These are phyloP conservation scores for Drosophila nigricruria DNA, from an alignment of 2,888 invertebrate genomes.

Conservation along the genomic window DNA sequence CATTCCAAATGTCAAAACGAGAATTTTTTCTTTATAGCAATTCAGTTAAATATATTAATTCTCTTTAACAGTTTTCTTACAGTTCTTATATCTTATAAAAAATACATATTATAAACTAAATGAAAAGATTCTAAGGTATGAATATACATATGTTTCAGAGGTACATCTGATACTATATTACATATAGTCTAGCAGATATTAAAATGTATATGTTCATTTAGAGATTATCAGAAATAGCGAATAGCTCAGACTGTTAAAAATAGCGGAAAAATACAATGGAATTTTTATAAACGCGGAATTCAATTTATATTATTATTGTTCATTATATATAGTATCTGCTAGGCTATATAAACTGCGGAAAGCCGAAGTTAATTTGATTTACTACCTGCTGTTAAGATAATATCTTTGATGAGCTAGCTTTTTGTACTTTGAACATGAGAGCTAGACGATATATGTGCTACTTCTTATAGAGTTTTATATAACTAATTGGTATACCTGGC, in stretches of 20 bases:
- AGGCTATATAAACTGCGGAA: conserved; percentile 7
- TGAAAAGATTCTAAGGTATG: not conserved
- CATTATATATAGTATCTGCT: too few relatives aligned
- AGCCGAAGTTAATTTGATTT: not conserved
- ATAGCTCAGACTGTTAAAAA: not conserved
- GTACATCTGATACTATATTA: not conserved
- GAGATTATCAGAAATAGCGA: not conserved
- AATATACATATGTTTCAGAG: conserved; percentile 4
- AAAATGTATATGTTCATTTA: not conserved
- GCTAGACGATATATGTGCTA: conserved; percentile 23
- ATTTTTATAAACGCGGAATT: too few relatives aligned
- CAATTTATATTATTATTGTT: too few relatives aligned
- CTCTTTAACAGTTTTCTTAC: not conserved
- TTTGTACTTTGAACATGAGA: conserved; percentile 14
- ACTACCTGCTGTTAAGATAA: conserved; percentile 2
- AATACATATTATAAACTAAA: conserved; percentile 2
- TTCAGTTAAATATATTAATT: not conserved
- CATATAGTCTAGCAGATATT: conserved; percentile 11
- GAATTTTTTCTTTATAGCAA: not conserved
- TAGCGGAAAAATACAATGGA: too few relatives aligned
- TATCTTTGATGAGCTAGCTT: not conserved
- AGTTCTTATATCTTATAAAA: not conserved
- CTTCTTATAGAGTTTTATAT: conserved; percentile 12
- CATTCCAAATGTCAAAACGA: too few relatives aligned
- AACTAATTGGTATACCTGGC: conserved; percentile 19